A percentile compares a stretch with the other conserved stretches of the same genome.
Conservation (phyloP, 2,797 vertebrate species). For the Antennarius maculatus region DNA sequence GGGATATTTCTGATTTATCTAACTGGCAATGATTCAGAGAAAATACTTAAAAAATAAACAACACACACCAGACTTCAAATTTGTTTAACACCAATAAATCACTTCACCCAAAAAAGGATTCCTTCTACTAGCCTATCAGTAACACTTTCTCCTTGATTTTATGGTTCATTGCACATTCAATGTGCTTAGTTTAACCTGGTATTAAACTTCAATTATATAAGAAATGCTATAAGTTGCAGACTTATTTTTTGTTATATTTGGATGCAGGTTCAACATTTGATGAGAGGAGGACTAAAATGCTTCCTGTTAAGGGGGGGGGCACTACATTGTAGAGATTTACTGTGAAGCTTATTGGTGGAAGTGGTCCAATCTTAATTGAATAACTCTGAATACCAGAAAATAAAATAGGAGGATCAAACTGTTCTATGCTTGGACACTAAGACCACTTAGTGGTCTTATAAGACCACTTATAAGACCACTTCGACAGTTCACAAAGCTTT, state of each 20-base stretch:
- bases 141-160: conserved; percentile 15
- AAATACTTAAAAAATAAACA: conserved; percentile 38
- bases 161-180: conserved; percentile 10
- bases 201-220: conserved; percentile 32
- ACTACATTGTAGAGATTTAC: conserved; percentile 12
- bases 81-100: conserved; percentile 46
- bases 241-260: conserved; percentile 29
- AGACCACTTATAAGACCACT: background rate
- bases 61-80: conserved; percentile 32
- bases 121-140: conserved; percentile 13
- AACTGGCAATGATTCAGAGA: conserved; percentile 55
- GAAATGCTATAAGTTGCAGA: conserved; percentile 29
- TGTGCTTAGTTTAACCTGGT: background rate
- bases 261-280: conserved; percentile 33
- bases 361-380: conserved; percentile 13
- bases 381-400: conserved; percentile 15
- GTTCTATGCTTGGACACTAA: background rate
- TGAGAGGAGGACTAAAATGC: conserved; percentile 18
- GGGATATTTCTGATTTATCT: conserved; percentile 55
- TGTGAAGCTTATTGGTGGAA: conserved; percentile 8
- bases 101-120: conserved; percentile 20
- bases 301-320: conserved; percentile 14
- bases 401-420: conserved; percentile 11
- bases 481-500: conserved; percentile 3
- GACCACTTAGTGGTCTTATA: too few relatives aligned